Conservation (phyloP, 1,140 invertebrate species). For the Scaptomyza pallida region DNA sequence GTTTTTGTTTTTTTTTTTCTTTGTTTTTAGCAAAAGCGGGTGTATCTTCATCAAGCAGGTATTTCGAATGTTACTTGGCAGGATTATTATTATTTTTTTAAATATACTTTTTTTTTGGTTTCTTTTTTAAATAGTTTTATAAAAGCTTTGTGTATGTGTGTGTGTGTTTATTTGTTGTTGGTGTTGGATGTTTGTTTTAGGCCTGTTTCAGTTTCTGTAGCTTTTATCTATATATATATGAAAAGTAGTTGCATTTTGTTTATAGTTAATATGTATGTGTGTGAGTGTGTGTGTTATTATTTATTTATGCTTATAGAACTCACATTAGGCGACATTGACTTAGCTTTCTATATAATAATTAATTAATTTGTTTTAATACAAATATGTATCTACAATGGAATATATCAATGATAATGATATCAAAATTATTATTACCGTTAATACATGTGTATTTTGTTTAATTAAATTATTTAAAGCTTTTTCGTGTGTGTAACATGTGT, state of each 20-base stretch:
- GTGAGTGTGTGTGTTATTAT: constrained; percentile 19
- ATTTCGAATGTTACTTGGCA: constrained; percentile 84
- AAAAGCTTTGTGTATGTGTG: constrained; percentile 67
- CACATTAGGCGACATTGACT: constrained; percentile 80
- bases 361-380: constrained; percentile 56
- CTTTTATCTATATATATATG: constrained; percentile 17
- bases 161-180: constrained; percentile 32
- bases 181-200: constrained; percentile 41
- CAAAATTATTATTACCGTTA: constrained; percentile 68
- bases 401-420: constrained; percentile 70
- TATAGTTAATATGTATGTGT: constrained; percentile 51
- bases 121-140: constrained; percentile 74
- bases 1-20: constrained; percentile 50
- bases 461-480: constrained; percentile 84
- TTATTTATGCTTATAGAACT: constrained; percentile 70
- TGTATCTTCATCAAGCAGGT: constrained; percentile 83
- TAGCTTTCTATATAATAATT: constrained; percentile 69
- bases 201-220: constrained; percentile 43
- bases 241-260: constrained; percentile 58
- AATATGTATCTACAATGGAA: constrained; percentile 76
- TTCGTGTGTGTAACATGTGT: constrained; percentile 49
- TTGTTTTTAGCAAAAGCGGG: constrained; percentile 80
- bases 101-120: constrained; percentile 69
- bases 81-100: constrained; percentile 79
- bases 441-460: constrained; percentile 44